Conservation (phyloP, 2,888 invertebrate species). For the Brachylomia viminalis region DNA sequence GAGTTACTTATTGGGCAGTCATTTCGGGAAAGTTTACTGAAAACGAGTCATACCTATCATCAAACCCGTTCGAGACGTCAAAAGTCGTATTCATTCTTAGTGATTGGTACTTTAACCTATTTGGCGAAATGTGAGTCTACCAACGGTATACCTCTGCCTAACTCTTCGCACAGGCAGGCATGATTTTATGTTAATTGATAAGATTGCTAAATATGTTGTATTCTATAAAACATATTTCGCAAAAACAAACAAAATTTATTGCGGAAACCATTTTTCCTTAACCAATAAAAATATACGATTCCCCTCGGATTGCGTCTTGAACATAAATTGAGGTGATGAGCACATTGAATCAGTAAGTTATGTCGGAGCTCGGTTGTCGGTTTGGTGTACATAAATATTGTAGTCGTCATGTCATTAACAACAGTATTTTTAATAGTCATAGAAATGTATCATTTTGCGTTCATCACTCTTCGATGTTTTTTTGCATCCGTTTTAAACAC, state of each 20-base stretch:
- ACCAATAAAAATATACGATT: constrained; percentile 36
- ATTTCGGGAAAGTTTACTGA: neutral
- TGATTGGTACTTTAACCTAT: neutral
- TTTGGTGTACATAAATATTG: too few relatives aligned
- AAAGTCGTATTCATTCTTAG: neutral
- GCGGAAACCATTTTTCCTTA: constrained; percentile 11
- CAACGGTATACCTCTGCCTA: neutral
- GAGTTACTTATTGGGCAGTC: neutral
- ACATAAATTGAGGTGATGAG: constrained; percentile 14
- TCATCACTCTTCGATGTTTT: too few relatives aligned
- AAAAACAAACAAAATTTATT: too few relatives aligned
- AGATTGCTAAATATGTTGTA: constrained; percentile 1
- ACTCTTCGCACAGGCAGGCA: neutral
- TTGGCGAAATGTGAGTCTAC: too few relatives aligned
- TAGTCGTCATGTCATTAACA: too few relatives aligned
- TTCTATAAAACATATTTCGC: too few relatives aligned
- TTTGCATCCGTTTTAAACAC: too few relatives aligned
- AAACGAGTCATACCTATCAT: neutral
- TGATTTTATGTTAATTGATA: too few relatives aligned
- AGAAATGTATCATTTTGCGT: too few relatives aligned
- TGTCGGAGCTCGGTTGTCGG: too few relatives aligned
- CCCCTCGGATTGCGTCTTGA: constrained; percentile 3
- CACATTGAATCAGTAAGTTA: too few relatives aligned
- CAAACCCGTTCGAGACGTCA: neutral
- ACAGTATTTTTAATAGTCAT: too few relatives aligned